Conservation (phyloP, 1,140 invertebrate species). For the Heliconius hermathena region DNA sequence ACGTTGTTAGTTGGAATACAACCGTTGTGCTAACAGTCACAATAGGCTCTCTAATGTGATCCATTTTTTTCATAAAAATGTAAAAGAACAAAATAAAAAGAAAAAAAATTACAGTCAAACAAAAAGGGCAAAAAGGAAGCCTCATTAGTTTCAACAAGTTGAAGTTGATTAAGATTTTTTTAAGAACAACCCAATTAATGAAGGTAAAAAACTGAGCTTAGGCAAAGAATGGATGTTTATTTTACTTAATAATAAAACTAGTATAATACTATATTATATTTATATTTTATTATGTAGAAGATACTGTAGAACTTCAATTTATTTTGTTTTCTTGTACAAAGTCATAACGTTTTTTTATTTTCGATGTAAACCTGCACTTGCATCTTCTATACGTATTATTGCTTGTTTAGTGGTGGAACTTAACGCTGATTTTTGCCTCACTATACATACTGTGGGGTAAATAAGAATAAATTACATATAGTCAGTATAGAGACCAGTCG, state of each 20-base stretch:
- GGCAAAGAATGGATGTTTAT: background rate
- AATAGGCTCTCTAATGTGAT: too few species aligned
- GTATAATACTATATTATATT: background rate
- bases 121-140: background rate
- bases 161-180: slow-evolving; percentile 7
- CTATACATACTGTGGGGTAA: too few species aligned
- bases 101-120: background rate
- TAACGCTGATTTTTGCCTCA: too few species aligned
- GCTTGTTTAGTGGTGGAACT: too few species aligned
- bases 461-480: too few species aligned
- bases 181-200: slow-evolving; percentile 9
- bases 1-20: too few species aligned
- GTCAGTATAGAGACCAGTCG: too few species aligned
- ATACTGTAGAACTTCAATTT: background rate
- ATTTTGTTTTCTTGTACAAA: background rate
- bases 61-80: too few species aligned
- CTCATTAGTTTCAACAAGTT: slow-evolving; percentile 9
- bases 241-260: background rate
- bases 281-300: background rate
- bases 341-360: background rate
- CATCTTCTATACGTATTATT: too few species aligned
- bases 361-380: too few species aligned
- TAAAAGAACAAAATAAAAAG: background rate
- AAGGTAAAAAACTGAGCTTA: slow-evolving; percentile 5
- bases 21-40: too few species aligned